phyloP scores from a whole-genome alignment of 2,888 invertebrate species.

The Petrolisthes cinctipes region DNA sequence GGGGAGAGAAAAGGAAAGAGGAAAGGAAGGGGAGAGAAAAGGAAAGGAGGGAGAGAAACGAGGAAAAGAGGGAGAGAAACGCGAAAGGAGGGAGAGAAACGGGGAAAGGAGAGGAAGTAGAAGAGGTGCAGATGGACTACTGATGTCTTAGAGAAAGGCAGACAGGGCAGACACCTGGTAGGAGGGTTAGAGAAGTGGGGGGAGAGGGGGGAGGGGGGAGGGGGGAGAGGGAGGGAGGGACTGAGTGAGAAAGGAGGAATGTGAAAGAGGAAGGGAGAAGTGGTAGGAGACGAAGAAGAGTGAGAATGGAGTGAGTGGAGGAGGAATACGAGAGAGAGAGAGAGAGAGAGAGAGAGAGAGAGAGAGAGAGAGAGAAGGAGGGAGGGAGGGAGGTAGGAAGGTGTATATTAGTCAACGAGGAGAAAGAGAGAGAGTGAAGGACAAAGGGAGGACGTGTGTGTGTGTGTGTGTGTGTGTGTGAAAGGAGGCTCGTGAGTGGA shows the following conservation, averaged over 20 bases:
- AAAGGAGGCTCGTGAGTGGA: not conserved
- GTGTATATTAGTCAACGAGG: conserved; percentile 30
- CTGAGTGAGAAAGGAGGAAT: not conserved
- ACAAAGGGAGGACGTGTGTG: not conserved
- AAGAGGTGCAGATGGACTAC: not conserved
- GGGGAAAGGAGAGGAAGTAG: not conserved
- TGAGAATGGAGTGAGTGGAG: not conserved
- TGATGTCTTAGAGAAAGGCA: not conserved
- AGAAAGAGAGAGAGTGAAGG: conserved; percentile 20
- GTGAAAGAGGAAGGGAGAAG: not conserved
- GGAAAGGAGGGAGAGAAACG: not conserved
- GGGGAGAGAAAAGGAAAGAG: not conserved
- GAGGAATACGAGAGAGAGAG: not conserved
- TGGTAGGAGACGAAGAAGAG: not conserved
- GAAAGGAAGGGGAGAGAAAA: not conserved
- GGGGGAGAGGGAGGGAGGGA: not conserved
- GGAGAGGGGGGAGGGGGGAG: not conserved
- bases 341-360: conserved; percentile 20
- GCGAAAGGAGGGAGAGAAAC: not conserved
- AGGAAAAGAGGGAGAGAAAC: not conserved
- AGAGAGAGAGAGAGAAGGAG: conserved; percentile 20
- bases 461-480: not conserved
- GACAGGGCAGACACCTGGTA: not conserved
- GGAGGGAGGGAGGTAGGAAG: conserved; percentile 12
- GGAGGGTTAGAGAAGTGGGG: not conserved